phyloP scores from a whole-genome alignment of 2,113 vertebrate species.

The Pterocles orientalis region DNA sequence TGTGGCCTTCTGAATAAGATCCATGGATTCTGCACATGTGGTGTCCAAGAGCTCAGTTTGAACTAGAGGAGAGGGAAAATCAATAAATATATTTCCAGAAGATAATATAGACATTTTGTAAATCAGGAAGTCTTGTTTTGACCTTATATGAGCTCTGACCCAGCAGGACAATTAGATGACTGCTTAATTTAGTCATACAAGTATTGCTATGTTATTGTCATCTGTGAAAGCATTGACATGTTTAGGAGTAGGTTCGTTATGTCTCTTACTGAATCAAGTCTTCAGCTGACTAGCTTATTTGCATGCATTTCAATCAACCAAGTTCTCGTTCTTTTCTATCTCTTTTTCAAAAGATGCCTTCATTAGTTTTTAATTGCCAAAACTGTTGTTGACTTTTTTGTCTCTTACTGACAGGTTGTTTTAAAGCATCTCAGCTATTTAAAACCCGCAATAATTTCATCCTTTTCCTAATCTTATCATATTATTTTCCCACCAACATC shows the following conservation, averaged over 20 bases:
- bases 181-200: not conserved
- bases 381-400: not conserved
- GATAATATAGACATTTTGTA: not conserved
- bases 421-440: not conserved
- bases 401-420: not conserved
- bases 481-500: not conserved
- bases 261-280: not conserved
- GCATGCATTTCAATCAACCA: not conserved
- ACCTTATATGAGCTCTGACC: not conserved
- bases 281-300: not conserved
- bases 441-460: not conserved
- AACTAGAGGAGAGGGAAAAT: not conserved
- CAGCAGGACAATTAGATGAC: not conserved
- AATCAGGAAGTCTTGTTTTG: not conserved
- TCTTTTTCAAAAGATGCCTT: not conserved
- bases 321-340: not conserved
- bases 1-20: not conserved
- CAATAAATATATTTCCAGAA: not conserved
- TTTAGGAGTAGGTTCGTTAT: not conserved
- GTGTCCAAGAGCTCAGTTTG: not conserved
- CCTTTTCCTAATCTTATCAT: not conserved
- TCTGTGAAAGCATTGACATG: not conserved
- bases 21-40: not conserved
- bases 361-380: not conserved
- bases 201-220: not conserved